These are phyloP conservation scores for Chelon auratus DNA, from an alignment of 2,797 vertebrate species.

Conservation along the genomic window DNA sequence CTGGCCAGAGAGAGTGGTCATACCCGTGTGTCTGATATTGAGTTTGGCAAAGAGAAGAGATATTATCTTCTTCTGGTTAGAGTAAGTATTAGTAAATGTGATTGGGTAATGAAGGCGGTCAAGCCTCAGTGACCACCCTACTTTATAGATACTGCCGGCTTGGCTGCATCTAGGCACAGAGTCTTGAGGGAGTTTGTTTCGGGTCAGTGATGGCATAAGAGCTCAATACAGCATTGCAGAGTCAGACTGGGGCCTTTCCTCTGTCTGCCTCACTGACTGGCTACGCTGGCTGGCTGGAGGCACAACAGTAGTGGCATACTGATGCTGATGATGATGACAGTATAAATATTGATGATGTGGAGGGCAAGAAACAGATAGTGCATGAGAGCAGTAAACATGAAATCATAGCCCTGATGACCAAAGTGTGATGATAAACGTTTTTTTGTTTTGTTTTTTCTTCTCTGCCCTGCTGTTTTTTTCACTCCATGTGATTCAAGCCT, in stretches of 20 bases:
- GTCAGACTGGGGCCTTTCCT: slow-evolving; percentile 66
- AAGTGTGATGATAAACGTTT: slow-evolving; percentile 59
- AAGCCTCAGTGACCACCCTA: slow-evolving; percentile 68
- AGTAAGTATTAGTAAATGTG: slow-evolving; percentile 70
- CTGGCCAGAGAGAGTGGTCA: slow-evolving; percentile 27
- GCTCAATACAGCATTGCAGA: slow-evolving; percentile 72
- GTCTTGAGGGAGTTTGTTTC: slow-evolving; percentile 75
- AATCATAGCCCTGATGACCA: slow-evolving; percentile 58
- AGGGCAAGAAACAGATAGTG: slow-evolving; percentile 52
- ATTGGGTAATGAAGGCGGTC: slow-evolving; percentile 74
- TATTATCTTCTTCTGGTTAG: slow-evolving; percentile 63
- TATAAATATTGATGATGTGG: slow-evolving; percentile 69
- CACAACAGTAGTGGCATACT: slow-evolving; percentile 55
- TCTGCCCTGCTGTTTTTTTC: slow-evolving; percentile 16
- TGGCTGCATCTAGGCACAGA: slow-evolving; percentile 57
- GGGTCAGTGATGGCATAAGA: slow-evolving; percentile 78
- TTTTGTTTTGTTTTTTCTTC: neutral
- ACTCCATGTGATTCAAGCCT: slow-evolving; percentile 52
- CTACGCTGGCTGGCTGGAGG: slow-evolving; percentile 55
- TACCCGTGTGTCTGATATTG: slow-evolving; percentile 38
- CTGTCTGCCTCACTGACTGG: slow-evolving; percentile 66
- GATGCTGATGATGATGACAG: slow-evolving; percentile 59
- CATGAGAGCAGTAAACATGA: slow-evolving; percentile 44
- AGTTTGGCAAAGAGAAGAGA: slow-evolving; percentile 66
- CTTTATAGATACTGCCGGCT: slow-evolving; percentile 49